These are phyloP conservation scores for Hyperoplus lanceolatus DNA, from an alignment of 2,797 vertebrate genomes.

Conservation along the genomic window DNA sequence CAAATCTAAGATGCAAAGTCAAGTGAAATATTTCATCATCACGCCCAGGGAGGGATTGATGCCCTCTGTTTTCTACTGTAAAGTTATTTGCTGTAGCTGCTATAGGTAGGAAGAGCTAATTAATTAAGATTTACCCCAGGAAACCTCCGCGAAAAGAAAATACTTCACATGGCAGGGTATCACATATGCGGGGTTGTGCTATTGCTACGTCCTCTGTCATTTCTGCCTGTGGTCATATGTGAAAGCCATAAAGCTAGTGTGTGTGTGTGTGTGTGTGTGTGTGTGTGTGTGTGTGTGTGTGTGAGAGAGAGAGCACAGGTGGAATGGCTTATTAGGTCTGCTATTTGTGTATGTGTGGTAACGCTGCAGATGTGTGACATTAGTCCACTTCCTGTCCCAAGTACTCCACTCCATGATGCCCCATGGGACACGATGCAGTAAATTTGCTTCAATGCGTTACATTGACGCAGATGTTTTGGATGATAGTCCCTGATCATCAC, in stretches of 20 bases:
- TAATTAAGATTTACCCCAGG: not conserved
- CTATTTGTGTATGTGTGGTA: slow-evolving; percentile 15
- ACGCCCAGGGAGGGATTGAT: not conserved
- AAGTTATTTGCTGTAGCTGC: not conserved
- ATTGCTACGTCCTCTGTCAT: slow-evolving; percentile 30
- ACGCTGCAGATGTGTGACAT: slow-evolving; percentile 21
- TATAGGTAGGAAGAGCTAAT: not conserved
- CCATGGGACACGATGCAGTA: not conserved
- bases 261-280: not conserved
- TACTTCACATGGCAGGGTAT: not conserved
- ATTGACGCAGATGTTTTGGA: no score
- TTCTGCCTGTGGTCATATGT: slow-evolving; percentile 21
- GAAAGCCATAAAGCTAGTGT: slow-evolving; percentile 22
- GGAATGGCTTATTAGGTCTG: slow-evolving; percentile 10
- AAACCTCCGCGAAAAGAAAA: not conserved
- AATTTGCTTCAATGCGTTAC: no score
- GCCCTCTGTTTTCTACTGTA: not conserved
- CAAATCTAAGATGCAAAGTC: not conserved
- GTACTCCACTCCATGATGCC: not conserved
- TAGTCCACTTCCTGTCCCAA: slow-evolving; percentile 20
- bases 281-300: not conserved
- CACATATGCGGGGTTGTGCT: not conserved
- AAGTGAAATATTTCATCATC: not conserved
- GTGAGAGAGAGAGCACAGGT: not conserved
- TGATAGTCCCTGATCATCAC: no score